Percentiles rank a stretch among this genome's conserved stretches.
phyloP scores from a whole-genome alignment of 2,888 invertebrate species.

The Tuta absoluta region DNA sequence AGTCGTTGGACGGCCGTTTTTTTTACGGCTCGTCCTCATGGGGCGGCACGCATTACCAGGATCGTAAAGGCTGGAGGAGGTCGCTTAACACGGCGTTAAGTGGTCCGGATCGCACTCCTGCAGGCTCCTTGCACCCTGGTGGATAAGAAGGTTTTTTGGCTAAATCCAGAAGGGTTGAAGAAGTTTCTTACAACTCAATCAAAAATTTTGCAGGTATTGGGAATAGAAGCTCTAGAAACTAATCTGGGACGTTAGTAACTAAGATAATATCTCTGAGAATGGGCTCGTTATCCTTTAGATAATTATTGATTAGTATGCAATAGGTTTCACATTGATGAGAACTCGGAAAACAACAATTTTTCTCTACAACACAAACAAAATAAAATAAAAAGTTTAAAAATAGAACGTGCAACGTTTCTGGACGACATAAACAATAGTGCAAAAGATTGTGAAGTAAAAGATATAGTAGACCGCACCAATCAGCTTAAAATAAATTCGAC shows the following conservation, averaged over 20 bases:
- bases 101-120: constrained; percentile 46
- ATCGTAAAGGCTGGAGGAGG: constrained; percentile 57
- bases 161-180: neutral
- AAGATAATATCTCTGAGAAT: too few relatives aligned
- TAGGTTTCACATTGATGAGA: too few relatives aligned
- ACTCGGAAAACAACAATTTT: too few relatives aligned
- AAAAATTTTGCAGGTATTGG: neutral
- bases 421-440: neutral
- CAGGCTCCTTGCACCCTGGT: constrained; percentile 12
- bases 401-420: too few relatives aligned
- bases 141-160: neutral
- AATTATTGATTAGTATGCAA: too few relatives aligned
- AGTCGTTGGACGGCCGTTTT: constrained; percentile 23
- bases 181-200: neutral
- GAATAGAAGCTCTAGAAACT: too few relatives aligned
- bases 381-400: too few relatives aligned
- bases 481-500: constrained; percentile 14
- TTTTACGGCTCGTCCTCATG: constrained; percentile 31
- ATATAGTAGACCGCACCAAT: neutral
- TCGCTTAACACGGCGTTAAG: constrained; percentile 61
- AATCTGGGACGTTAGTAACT: too few relatives aligned
- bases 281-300: too few relatives aligned
- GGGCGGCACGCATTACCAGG: constrained; percentile 50
- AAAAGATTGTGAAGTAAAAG: neutral
- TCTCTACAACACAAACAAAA: too few relatives aligned